Base-by-base conservation (phyloP, 2,888 invertebrate genomes). In the Phyto melanocephala region DNA sequence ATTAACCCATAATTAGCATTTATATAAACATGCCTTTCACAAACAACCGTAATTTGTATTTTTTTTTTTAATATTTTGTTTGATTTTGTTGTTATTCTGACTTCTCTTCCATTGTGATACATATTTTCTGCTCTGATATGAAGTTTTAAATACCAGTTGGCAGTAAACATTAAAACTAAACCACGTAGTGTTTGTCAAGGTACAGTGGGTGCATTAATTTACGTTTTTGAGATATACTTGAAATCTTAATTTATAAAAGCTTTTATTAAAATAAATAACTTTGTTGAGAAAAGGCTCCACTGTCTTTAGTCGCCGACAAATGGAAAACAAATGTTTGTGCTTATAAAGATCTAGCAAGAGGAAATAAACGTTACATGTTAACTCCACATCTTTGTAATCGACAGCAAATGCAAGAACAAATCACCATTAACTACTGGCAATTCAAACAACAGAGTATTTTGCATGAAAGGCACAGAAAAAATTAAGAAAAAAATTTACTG, bases 1-100 rank as follows among this genome's bases (percentile, higher is more conserved):
- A 72, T 77, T 77, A 78, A 68, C 62, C 81, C 60, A 62, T 76
- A 81, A 76, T 81, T 58, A 76, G 76, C 81, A 81, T 81, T 81
- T 71, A 76, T 81, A 60, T 71, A 71, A 81, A 81, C 76, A 81
- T 60, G 70, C 47, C 52, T 60, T 71, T 65, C 54, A 76, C 71
- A 71, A 81, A 76, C 71, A 76, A 76, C 81, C 60, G 71, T 76
- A 76, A 81, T 81, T 81, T 81, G 81, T 65, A 28, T 5, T 28
- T 28, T 28, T 28, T 5, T 6, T 28, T 28, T 6, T 5, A 28
- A 5, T 28, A 28, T 28, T 28, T 28, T 28, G 6, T 5, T 5
- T 5, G 3, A 6, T 28, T 28, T 28, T 28, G 28, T 28, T 5
- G 28, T 28, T 37, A 0, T 17, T 24, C 28, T 40, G 58, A 1